Evolutionary conservation across 1,140 invertebrate species (phyloP), one percentile per base, ranked within the genome.

Genomic region (Drosophila pachea): DNA sequence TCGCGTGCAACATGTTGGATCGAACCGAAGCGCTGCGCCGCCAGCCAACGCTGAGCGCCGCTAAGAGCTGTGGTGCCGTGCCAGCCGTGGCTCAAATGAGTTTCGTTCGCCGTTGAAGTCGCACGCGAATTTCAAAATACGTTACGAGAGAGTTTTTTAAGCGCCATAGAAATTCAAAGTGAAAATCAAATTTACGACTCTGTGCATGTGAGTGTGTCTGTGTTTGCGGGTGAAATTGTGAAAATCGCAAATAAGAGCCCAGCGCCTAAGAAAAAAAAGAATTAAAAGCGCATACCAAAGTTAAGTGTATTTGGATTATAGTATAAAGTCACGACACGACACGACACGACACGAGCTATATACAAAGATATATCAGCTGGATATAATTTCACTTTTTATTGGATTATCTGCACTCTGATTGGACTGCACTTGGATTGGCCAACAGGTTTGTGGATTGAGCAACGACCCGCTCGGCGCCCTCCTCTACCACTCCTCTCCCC

Each of bases 351-450:
- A 9, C 49, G 22, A 32, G 14, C 14, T 48, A 22, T 48, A 35
- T 5, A 53, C 0, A 22, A 9, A 36, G 9, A 38, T 7, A 53
- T 35, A 11, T 35, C 16, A 31, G 14, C 29, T 59, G 29, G 56
- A 59, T 49, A 76, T 79, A 81, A 69, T 86, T 86, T 86, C 81
- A 86, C 81, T 86, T 86, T 84, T 86, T 77, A 86, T 86, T 74
- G 81, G 82, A 86, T 86, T 86, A 86, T 66, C 79, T 52, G 79
- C 73, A 59, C 12, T 52, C 61, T 45, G 58, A 68, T 59, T 53
- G 52, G 50, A 50, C 35, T 58, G 45, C 45, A 66, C 55, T 60
- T 56, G 6, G 40, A 43, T 43, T 43, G 40, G 40, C 12, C 67
- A 86, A 79, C 79, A 84, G 79, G 79, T 84, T 84, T 84, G 79